Evolutionary conservation across 2,797 vertebrate genomes (phyloP).

Genomic region (Tokudaia tokunoshimensis): DNA sequence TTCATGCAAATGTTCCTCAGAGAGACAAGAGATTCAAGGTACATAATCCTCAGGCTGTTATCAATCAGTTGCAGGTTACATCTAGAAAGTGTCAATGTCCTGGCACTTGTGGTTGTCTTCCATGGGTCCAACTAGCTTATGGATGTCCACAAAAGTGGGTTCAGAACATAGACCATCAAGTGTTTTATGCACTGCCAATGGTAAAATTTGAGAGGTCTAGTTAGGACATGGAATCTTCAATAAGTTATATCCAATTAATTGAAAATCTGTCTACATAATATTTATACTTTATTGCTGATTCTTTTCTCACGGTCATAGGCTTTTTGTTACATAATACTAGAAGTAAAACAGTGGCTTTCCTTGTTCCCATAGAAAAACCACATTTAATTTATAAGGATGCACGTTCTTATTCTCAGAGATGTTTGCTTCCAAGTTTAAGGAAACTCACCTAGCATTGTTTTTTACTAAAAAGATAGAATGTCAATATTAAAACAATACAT

Average conservation of each 20-base stretch:
- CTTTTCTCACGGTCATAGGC: background rate
- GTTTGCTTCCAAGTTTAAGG: background rate
- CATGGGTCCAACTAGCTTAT: no score
- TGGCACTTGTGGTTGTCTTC: background rate
- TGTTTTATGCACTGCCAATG: rapidly evolving
- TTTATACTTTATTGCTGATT: background rate
- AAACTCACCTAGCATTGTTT: background rate
- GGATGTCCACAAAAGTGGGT: background rate
- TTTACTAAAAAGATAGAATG: background rate
- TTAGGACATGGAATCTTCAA: background rate
- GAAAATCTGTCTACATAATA: background rate
- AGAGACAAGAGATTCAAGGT: background rate
- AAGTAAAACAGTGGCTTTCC: background rate
- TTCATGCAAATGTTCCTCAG: background rate
- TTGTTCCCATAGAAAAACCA: background rate
- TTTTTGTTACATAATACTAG: background rate
- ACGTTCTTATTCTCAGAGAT: background rate
- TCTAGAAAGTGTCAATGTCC: no score
- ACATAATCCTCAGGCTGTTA: background rate
- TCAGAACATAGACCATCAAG: background rate
- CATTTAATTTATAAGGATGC: background rate
- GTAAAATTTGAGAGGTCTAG: background rate
- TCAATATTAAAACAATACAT: background rate
- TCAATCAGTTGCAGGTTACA: background rate
- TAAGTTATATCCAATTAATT: background rate